Conservation (phyloP, 2,888 invertebrate species). For the Zonitis immaculata region DNA sequence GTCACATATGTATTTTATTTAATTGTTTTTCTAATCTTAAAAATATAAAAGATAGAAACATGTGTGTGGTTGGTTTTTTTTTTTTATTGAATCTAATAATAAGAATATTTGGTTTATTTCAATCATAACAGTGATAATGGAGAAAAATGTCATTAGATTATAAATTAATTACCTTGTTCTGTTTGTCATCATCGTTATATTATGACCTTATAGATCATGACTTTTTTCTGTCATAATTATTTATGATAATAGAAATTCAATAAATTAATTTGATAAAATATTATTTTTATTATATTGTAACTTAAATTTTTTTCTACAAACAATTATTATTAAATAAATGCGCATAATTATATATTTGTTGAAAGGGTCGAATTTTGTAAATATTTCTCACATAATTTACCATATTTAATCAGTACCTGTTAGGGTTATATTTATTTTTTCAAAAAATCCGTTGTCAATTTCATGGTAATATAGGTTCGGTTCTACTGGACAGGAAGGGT, state of each 20-base stretch:
- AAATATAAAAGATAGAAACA: too few relatives aligned
- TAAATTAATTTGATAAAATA: background rate
- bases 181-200: slow-evolving; percentile 1
- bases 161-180: slow-evolving; percentile 3
- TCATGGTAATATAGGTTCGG: slow-evolving; percentile 7
- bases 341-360: background rate
- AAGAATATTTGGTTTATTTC: too few relatives aligned
- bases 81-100: too few relatives aligned
- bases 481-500: slow-evolving; percentile 9
- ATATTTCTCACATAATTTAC: slow-evolving; percentile 7
- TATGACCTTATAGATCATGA: slow-evolving; percentile 1
- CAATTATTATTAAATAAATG: too few relatives aligned
- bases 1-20: too few relatives aligned
- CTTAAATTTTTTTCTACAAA: too few relatives aligned
- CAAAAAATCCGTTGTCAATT: background rate
- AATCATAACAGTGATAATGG: too few relatives aligned
- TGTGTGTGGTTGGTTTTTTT: too few relatives aligned
- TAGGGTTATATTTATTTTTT: too few relatives aligned
- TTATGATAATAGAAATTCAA: background rate
- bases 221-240: slow-evolving; percentile 1
- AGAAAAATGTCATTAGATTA: background rate
- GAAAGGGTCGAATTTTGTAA: slow-evolving; percentile 1
- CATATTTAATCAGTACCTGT: background rate
- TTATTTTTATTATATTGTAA: too few relatives aligned
- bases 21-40: too few relatives aligned